Percentiles rank a stretch among this genome's conserved stretches.
Conservation (phyloP, 2,113 vertebrate genomes). For the Lucifuga dentata region DNA sequence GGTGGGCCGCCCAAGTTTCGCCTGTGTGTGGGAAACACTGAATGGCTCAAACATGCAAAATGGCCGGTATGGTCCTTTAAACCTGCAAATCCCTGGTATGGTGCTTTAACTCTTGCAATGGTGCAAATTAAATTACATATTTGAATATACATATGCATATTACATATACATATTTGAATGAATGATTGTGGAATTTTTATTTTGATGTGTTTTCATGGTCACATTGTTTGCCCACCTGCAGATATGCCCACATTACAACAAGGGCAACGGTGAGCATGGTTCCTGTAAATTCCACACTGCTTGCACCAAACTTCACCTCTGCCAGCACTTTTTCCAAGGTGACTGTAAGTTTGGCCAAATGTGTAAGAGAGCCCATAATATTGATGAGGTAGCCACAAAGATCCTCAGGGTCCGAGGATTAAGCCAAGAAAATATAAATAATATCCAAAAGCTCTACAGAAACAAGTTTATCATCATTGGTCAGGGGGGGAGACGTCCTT, state of each 20-base stretch:
- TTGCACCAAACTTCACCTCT: conserved; percentile 82
- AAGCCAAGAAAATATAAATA: conserved; percentile 54
- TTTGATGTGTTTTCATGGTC: neutral
- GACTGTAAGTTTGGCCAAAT: conserved; percentile 76
- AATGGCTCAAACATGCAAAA: too few relatives aligned
- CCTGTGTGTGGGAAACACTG: too few relatives aligned
- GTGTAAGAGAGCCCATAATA: conserved; percentile 74
- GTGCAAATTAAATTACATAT: neutral
- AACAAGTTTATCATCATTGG: conserved; percentile 72
- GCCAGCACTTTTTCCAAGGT: conserved; percentile 75
- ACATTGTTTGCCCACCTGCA: conserved; percentile 20
- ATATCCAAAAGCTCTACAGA: conserved; percentile 74
- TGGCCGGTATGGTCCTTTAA: too few relatives aligned
- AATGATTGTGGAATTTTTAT: neutral
- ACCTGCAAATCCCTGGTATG: too few relatives aligned
- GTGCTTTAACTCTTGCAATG: neutral
- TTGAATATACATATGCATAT: too few relatives aligned
- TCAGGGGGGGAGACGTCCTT: neutral
- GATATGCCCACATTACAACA: conserved; percentile 84
- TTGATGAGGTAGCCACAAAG: conserved; percentile 43
- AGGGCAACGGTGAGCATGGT: conserved; percentile 73
- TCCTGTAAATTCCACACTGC: conserved; percentile 66
- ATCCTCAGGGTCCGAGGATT: conserved; percentile 61
- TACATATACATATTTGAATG: neutral
- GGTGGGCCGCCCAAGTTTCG: too few relatives aligned